phyloP scores from a whole-genome alignment of 2,888 invertebrate species.

The Rhagium mordax region DNA sequence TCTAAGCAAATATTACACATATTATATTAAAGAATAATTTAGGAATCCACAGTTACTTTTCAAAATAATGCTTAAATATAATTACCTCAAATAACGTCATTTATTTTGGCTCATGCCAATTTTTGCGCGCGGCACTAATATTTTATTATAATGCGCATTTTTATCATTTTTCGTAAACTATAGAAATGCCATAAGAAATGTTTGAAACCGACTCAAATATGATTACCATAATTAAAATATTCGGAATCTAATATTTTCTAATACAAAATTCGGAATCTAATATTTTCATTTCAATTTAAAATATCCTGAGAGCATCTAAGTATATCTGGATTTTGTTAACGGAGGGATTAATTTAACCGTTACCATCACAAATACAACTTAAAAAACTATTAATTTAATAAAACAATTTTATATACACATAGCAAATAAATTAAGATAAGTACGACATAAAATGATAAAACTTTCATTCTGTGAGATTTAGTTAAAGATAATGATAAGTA shows the following conservation, averaged over 20 bases:
- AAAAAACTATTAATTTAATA: not conserved
- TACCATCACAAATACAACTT: not conserved
- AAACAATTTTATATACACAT: not conserved
- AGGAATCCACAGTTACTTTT: slow-evolving; percentile 11
- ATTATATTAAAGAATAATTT: not conserved
- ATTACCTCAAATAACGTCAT: slow-evolving; percentile 24
- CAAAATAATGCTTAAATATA: slow-evolving; percentile 27
- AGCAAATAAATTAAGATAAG: not conserved
- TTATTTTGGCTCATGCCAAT: slow-evolving; percentile 20
- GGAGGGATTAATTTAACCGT: not conserved
- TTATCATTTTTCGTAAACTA: not conserved
- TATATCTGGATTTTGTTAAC: not conserved
- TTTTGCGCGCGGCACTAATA: slow-evolving; percentile 27
- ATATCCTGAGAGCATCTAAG: not conserved
- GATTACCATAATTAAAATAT: too few relatives aligned
- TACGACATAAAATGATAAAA: not conserved
- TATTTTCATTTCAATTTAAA: too few relatives aligned
- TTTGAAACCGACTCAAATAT: too few relatives aligned
- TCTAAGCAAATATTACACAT: not conserved
- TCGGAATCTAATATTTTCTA: too few relatives aligned
- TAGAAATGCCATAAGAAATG: not conserved
- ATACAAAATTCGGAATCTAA: too few relatives aligned
- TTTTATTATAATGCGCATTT: slow-evolving; percentile 16
- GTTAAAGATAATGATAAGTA: not conserved
- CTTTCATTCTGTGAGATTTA: not conserved